Conservation (phyloP, 2,113 vertebrate species). For the Notarius lentiginosus region DNA sequence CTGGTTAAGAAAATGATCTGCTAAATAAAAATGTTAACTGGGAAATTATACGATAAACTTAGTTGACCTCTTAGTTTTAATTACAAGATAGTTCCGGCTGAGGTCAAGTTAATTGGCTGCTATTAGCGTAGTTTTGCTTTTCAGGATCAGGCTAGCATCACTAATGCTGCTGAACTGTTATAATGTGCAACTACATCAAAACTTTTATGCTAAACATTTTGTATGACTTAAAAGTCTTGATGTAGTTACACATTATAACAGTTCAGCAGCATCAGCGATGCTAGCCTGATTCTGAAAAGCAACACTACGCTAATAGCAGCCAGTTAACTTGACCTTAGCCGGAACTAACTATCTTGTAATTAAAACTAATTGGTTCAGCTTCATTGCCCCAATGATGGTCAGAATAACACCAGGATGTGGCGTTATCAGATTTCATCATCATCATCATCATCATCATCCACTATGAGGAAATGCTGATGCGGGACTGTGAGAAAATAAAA, state of each 20-base stretch:
- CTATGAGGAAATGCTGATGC: not conserved
- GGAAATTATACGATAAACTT: not conserved
- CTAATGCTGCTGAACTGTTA: not conserved
- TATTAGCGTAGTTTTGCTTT: not conserved
- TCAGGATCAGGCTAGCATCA: not conserved
- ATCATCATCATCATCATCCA: conserved; percentile 2
- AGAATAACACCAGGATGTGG: not conserved
- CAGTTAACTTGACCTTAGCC: not conserved
- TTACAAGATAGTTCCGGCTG: not conserved
- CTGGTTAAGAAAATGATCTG: not conserved
- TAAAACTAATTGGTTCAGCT: not conserved
- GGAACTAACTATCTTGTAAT: not conserved
- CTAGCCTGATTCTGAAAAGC: not conserved
- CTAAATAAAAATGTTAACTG: not conserved
- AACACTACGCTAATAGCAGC: not conserved
- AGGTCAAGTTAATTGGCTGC: not conserved
- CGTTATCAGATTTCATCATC: not conserved
- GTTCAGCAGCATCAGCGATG: not conserved
- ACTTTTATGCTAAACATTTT: not conserved
- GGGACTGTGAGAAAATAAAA: not conserved
- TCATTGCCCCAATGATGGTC: not conserved
- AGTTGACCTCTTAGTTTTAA: not conserved
- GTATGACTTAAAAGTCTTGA: not conserved
- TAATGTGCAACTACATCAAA: not conserved
- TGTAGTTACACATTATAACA: not conserved